Evolutionary conservation across 1,140 invertebrate species (phyloP), one percentile per base, ranked within the genome.

Genomic region (Aphelenchoides besseyi): DNA sequence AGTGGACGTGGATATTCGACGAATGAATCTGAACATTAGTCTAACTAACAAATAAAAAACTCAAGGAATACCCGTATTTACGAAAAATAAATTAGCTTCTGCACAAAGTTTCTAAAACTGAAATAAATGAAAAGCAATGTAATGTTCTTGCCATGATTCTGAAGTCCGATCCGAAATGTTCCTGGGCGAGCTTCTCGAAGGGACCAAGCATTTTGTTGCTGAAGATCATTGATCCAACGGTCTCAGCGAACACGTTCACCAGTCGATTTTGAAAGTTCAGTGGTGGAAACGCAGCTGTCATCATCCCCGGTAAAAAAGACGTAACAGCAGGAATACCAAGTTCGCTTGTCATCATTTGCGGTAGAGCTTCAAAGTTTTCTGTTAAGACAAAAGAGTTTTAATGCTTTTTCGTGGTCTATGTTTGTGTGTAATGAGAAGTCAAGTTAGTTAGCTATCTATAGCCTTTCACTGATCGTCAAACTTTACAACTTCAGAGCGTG

Each of bases 1-100:
- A 37, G 30, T 53, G 63, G 63, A n/a, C 36, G 63, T n/a, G 30
- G 36, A 53, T 18, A 66, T 0, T 33, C 30, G 3, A 66, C 32
- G 30, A 18, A 37, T 33, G n/a, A 9, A n/a, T 68, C 62, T 8
- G 18, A n/a, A n/a, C n/a, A n/a, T n/a, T n/a, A n/a, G n/a, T n/a
- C n/a, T n/a, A n/a, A n/a, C n/a, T n/a, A n/a, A n/a, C n/a, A n/a
- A n/a, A n/a, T n/a, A n/a, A n/a, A n/a, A n/a, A n/a, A n/a, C n/a
- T n/a, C n/a, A n/a, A n/a, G n/a, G n/a, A n/a, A n/a, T n/a, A n/a
- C n/a, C n/a, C n/a, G n/a, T 5, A 33, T 18, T 59, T 33, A 23
- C 23, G 5, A 18, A 59, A 59, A 5, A 59, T 23, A 8, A 8
- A 5, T 8, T 8, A 59, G 5, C 5, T 23, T 59, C n/a, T n/a